phyloP scores from a whole-genome alignment of 2,888 invertebrate species.

The Sminthurides aquaticus region DNA sequence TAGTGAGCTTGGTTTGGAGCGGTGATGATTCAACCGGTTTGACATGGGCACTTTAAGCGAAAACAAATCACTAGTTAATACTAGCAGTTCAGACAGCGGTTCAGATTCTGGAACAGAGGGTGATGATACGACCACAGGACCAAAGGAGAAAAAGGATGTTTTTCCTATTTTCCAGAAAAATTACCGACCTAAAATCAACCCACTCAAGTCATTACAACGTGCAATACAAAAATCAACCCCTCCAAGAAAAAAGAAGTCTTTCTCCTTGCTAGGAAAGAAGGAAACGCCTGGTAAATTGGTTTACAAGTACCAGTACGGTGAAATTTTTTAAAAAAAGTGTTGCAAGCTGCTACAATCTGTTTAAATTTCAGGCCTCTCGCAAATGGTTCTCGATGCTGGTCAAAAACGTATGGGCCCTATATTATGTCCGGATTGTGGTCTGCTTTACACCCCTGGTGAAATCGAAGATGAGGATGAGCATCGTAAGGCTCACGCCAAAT shows the following conservation, averaged over 20 bases:
- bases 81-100: neutral
- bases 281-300: constrained; percentile 29
- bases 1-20: no score
- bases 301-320: no score
- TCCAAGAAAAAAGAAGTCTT: constrained; percentile 20
- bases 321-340: no score
- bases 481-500: constrained; percentile 34
- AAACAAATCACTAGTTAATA: neutral
- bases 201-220: constrained; percentile 29
- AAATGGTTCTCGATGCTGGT: constrained; percentile 39
- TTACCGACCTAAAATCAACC: constrained; percentile 28
- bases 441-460: constrained; percentile 41
- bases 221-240: constrained; percentile 24
- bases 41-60: neutral
- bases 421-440: constrained; percentile 35
- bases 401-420: constrained; percentile 38
- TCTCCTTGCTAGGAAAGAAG: constrained; percentile 31
- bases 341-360: no score
- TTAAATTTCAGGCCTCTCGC: constrained; percentile 30
- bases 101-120: neutral
- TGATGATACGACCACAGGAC: neutral
- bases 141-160: constrained; percentile 21
- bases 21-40: no score
- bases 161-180: constrained; percentile 39
- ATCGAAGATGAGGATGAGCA: constrained; percentile 38